These are phyloP conservation scores for Lycaon pictus DNA, from an alignment of 2,113 vertebrate species.

Conservation along the genomic window DNA sequence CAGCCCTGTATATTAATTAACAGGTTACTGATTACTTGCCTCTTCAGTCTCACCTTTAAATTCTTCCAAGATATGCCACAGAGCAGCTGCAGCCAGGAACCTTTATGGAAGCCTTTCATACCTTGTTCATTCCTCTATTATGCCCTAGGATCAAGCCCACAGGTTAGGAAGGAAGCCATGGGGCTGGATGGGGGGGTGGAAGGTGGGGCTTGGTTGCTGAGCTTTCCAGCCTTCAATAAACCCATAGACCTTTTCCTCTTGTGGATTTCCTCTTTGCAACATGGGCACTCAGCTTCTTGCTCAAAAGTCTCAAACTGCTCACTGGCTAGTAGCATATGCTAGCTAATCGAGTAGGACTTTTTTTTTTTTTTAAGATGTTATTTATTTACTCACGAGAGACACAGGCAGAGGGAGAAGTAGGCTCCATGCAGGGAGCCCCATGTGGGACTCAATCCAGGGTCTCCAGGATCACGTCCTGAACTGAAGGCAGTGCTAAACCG, in stretches of 20 bases:
- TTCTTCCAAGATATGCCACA: not conserved
- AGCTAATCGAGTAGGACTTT: not conserved
- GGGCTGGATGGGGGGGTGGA: not conserved
- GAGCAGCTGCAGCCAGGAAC: not conserved
- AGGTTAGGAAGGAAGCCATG: not conserved
- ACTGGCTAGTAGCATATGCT: not conserved
- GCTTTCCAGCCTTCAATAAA: not conserved
- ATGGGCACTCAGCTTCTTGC: not conserved
- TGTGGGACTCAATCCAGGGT: no score
- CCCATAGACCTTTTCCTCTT: not conserved
- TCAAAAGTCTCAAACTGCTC: not conserved
- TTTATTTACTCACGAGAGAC: no score
- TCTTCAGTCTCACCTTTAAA: not conserved
- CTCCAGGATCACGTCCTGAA: no score
- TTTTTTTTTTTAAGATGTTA: not conserved
- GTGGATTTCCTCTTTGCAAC: not conserved
- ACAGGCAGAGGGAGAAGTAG: no score
- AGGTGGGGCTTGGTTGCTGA: not conserved
- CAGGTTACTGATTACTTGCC: not conserved
- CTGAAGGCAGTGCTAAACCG: no score
- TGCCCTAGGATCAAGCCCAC: not conserved
- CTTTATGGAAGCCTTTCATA: not conserved
- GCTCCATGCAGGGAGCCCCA: no score
- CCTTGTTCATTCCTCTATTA: not conserved
- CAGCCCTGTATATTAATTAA: not conserved